phyloP scores from a whole-genome alignment of 1,140 invertebrate genomes.

The Scaptomyza graminum region DNA sequence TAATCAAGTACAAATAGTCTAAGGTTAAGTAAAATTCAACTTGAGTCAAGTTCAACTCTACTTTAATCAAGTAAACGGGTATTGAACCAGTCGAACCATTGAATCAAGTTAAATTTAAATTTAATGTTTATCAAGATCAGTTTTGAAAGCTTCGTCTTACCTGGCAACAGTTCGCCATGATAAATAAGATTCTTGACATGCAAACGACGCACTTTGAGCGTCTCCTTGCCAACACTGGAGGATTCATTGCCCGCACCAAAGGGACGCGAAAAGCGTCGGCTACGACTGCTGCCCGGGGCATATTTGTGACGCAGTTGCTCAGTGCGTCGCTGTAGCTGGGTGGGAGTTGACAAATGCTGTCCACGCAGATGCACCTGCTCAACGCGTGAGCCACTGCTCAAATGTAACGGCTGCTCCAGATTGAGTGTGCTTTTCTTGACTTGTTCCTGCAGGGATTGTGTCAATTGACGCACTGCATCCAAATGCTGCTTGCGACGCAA shows the following conservation, averaged over 20 bases:
- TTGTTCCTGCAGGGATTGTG: not conserved
- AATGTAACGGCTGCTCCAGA: slow-evolving; percentile 29
- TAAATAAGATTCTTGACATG: slow-evolving; percentile 70
- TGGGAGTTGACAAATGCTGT: slow-evolving; percentile 50
- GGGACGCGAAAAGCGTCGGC: slow-evolving; percentile 24
- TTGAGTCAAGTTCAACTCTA: no score
- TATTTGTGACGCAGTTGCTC: slow-evolving; percentile 40
- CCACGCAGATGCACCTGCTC: slow-evolving; percentile 45
- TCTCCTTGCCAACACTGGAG: slow-evolving; percentile 8
- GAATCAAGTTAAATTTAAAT: no score
- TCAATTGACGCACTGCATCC: slow-evolving; percentile 40
- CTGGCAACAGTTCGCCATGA: slow-evolving; percentile 56
- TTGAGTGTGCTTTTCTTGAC: slow-evolving; percentile 1
- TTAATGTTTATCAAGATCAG: no score
- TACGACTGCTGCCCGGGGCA: not conserved
- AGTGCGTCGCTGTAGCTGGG: slow-evolving; percentile 55
- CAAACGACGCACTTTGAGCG: slow-evolving; percentile 47
- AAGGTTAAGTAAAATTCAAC: no score
- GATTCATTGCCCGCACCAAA: slow-evolving; percentile 55
- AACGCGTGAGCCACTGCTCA: slow-evolving; percentile 31
- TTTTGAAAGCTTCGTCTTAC: slow-evolving; percentile 13
- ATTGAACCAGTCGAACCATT: no score
- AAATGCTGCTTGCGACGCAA: slow-evolving; percentile 49
- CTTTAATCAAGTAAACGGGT: no score
- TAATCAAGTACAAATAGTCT: no score